A percentile compares a stretch with the other conserved stretches of the same genome.
Conservation (phyloP, 2,888 invertebrate species). For the Ernsta delagoae region DNA sequence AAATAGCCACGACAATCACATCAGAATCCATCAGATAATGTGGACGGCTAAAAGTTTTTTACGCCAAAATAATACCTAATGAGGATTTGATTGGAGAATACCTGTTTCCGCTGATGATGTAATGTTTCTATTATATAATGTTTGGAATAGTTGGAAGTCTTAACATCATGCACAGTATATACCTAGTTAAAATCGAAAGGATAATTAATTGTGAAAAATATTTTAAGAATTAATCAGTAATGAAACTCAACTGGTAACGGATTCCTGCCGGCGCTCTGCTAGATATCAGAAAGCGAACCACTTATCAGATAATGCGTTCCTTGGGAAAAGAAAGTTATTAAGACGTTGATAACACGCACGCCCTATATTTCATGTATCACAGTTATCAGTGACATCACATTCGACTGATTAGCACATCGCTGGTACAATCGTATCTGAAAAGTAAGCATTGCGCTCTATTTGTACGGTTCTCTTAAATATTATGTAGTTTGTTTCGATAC, state of each 20-base stretch:
- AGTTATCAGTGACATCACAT: constrained; percentile 22
- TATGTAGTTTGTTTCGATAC: too few species aligned
- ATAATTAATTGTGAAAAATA: not conserved
- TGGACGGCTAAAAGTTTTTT: not conserved
- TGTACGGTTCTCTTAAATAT: too few species aligned
- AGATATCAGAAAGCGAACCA: constrained; percentile 46
- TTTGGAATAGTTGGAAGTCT: not conserved
- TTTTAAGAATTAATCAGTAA: not conserved
- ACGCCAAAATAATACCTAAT: not conserved
- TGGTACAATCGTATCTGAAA: too few species aligned
- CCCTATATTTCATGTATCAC: not conserved
- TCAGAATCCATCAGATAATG: not conserved
- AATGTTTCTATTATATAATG: not conserved
- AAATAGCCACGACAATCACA: too few species aligned
- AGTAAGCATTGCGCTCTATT: too few species aligned
- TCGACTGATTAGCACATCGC: not conserved
- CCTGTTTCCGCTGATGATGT: not conserved
- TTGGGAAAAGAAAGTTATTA: constrained; percentile 43
- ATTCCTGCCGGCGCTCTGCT: constrained; percentile 12
- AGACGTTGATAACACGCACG: constrained; percentile 42
- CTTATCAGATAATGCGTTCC: constrained; percentile 46
- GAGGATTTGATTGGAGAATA: not conserved
- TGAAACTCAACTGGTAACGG: not conserved
- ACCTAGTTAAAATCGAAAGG: too few species aligned
- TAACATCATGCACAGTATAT: too few species aligned